These are phyloP conservation scores for Phalanger gymnotis DNA, from an alignment of 2,797 vertebrate species.

Conservation along the genomic window DNA sequence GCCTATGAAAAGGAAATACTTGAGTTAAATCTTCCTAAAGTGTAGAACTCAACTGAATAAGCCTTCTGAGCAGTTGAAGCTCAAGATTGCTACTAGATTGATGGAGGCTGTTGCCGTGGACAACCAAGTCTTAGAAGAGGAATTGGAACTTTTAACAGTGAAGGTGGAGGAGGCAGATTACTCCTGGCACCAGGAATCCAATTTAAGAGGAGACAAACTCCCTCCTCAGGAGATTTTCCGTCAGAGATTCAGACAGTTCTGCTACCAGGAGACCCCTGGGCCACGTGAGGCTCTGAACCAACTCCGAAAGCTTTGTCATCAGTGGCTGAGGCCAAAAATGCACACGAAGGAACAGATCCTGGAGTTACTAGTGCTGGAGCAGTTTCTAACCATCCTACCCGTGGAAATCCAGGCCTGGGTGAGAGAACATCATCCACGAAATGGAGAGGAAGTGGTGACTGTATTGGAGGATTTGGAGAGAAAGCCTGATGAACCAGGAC, in stretches of 20 bases:
- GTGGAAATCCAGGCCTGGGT: background rate
- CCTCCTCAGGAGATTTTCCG: background rate
- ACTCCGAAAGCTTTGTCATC: background rate
- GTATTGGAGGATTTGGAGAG: background rate
- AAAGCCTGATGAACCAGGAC: background rate
- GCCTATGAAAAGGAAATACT: background rate
- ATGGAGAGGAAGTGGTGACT: background rate
- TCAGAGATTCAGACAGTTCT: background rate
- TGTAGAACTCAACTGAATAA: background rate
- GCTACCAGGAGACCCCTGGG: background rate
- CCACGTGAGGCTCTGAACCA: background rate
- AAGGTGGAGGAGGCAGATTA: background rate
- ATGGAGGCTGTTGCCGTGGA: background rate
- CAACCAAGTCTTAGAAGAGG: background rate
- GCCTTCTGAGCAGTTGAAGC: background rate
- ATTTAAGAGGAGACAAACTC: background rate
- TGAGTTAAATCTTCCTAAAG: background rate
- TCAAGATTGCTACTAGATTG: background rate
- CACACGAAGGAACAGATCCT: background rate
- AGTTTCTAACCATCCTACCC: background rate
- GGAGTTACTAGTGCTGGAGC: background rate
- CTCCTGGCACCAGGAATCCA: background rate
- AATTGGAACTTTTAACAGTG: background rate
- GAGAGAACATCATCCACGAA: background rate
- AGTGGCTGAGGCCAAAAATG: background rate